Evolutionary conservation across 2,113 vertebrate genomes (phyloP), one percentile per base, ranked within the genome.

Genomic region (Dicrurus megarhynchus): DNA sequence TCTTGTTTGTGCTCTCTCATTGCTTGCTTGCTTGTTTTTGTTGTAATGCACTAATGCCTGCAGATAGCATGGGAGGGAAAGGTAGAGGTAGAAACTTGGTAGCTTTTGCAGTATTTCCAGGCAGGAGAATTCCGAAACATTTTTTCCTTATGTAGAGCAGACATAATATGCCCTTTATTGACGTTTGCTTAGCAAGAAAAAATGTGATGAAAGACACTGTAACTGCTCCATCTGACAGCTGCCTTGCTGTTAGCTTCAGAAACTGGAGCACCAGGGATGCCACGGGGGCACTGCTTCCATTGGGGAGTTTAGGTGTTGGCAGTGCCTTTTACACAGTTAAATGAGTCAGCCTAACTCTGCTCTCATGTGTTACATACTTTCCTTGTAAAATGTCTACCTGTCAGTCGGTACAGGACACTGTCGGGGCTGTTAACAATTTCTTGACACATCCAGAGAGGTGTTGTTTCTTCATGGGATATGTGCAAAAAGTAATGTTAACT

Each of bases 341-440:
- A 80, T 11, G 39, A 80, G 24, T 60, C 52, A 75, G 47, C 27
- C 27, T 52, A n/a, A n/a, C 52, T 85, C 64, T 78, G n/a, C 18
- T 70, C 21, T 86, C 41, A 41, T 1, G 4, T 39, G n/a, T 70
- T 41, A 80, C 35, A 1, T 59, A 32, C 69, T 86, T 81, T 68
- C 32, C 44, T 35, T 56, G 44, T 56, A 67, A 71, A 81, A 75
- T 41, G 30, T 44, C 69, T 14, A 78, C 50, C 30, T 73, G 24
- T 28, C 84, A 89, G 63, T 56, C 1, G 0, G 21, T 33, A 61
- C 0, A 0, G 63, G 57, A 77, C 0, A 1, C 35, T 69, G 9
- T 21, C 1, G 0, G 32, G 3, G 12, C n/a, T 84, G 10, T 39
- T 78, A 90, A 44, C 17, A 55, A 16, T 71, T 71, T 52, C 74